A percentile compares a stretch with the other conserved stretches of the same genome.
These are phyloP conservation scores for Frankliniella intonsa DNA, from an alignment of 2,888 invertebrate species.

Conservation along the genomic window DNA sequence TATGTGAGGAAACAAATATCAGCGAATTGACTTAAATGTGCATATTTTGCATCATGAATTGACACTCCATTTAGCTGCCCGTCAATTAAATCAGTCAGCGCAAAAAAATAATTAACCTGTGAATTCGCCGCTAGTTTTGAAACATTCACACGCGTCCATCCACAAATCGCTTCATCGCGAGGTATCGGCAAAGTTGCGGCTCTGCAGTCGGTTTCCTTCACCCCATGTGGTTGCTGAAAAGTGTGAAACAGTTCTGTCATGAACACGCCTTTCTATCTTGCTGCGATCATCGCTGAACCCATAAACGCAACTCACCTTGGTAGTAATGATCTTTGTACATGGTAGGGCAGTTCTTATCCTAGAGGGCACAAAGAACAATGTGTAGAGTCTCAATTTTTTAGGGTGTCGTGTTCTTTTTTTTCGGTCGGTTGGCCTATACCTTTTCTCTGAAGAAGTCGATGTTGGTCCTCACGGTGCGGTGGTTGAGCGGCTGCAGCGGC, in stretches of 20 bases:
- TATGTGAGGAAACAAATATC: too few species aligned
- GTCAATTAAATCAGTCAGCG: neutral
- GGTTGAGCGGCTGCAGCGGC: constrained; percentile 87
- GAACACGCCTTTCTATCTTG: neutral
- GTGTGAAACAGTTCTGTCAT: neutral
- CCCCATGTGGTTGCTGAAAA: neutral
- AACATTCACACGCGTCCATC: neutral
- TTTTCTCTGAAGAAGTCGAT: constrained; percentile 69
- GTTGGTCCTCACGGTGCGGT: constrained; percentile 92
- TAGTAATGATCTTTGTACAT: constrained; percentile 89
- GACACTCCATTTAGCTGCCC: neutral
- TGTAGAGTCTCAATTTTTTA: neutral
- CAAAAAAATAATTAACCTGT: neutral
- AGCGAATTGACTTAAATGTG: too few species aligned
- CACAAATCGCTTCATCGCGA: neutral
- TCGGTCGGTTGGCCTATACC: constrained; percentile 27
- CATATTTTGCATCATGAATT: neutral
- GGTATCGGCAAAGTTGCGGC: neutral
- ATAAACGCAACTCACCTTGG: constrained; percentile 57
- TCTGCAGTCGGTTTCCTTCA: neutral
- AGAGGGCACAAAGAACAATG: constrained; percentile 41
- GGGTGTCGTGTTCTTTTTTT: neutral
- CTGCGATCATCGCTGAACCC: too few species aligned
- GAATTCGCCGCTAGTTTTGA: neutral
- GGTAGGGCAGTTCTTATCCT: constrained; percentile 73